Evolutionary conservation across 2,888 invertebrate genomes (phyloP).

Genomic region (Leucophenga maculata): DNA sequence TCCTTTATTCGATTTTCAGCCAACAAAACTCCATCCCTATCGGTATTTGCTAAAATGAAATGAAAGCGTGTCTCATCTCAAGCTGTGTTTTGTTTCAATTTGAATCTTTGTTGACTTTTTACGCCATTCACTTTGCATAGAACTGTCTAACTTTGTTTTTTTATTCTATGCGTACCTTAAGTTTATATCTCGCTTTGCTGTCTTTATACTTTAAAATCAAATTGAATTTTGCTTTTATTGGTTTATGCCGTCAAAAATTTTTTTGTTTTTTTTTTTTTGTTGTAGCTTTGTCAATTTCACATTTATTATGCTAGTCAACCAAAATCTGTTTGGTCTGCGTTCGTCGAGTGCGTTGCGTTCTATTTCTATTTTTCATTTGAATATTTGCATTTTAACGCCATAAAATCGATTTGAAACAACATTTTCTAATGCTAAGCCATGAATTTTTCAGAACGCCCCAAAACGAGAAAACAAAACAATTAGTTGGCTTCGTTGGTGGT

Average conservation of each 20-base stretch:
- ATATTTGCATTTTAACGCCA: slow-evolving; percentile 18
- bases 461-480: background rate
- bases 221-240: background rate
- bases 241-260: background rate
- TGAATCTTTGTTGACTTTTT: slow-evolving; percentile 17
- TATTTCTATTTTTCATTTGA: slow-evolving; percentile 17
- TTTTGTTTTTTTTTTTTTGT: background rate
- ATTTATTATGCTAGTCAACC: slow-evolving; percentile 17
- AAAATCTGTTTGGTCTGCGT: slow-evolving; percentile 18
- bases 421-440: slow-evolving; percentile 4
- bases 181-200: background rate
- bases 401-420: slow-evolving; percentile 9
- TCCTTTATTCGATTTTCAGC: background rate
- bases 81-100: slow-evolving; percentile 18
- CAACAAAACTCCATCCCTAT: background rate
- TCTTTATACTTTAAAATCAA: no score
- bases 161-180: background rate
- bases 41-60: background rate
- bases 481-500: background rate
- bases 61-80: slow-evolving; percentile 4
- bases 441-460: slow-evolving; percentile 14
- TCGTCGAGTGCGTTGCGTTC: no score
- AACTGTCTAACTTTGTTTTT: slow-evolving; percentile 3
- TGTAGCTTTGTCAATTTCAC: background rate
- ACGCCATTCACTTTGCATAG: background rate